phyloP scores from a whole-genome alignment of 2,888 invertebrate genomes.

The Venusia cambrica region DNA sequence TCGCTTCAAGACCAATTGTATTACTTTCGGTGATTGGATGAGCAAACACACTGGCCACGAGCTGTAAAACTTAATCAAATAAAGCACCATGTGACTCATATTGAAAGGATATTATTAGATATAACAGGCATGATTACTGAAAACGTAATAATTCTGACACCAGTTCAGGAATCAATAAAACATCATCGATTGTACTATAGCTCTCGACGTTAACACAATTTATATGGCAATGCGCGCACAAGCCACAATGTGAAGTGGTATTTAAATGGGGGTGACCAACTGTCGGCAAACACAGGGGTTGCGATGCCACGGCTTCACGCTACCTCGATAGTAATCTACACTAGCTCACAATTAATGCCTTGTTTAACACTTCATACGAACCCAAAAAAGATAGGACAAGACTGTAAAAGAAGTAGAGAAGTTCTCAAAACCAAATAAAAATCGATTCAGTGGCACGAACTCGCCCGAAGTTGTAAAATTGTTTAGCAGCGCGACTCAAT shows the following conservation, averaged over 20 bases:
- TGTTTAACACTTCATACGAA: slow-evolving; percentile 63
- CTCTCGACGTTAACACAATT: slow-evolving; percentile 60
- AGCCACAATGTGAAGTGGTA: slow-evolving; percentile 78
- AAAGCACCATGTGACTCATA: slow-evolving; percentile 1
- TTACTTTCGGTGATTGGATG: slow-evolving; percentile 13
- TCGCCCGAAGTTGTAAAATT: slow-evolving; percentile 19
- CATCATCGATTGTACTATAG: slow-evolving; percentile 50
- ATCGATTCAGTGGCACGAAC: slow-evolving; percentile 20
- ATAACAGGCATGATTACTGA: slow-evolving; percentile 5
- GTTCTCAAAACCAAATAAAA: slow-evolving; percentile 22
- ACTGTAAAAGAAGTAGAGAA: slow-evolving; percentile 20
- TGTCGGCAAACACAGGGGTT: slow-evolving; percentile 73
- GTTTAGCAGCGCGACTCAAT: slow-evolving; percentile 47
- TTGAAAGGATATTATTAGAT: neutral
- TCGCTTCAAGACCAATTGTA: slow-evolving; percentile 24
- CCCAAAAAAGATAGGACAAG: slow-evolving; percentile 34
- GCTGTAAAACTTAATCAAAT: neutral
- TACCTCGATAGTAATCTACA: slow-evolving; percentile 75
- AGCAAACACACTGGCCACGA: slow-evolving; percentile 8
- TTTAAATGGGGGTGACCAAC: slow-evolving; percentile 80
- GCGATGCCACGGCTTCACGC: slow-evolving; percentile 70
- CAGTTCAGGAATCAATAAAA: slow-evolving; percentile 24
- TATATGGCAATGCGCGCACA: slow-evolving; percentile 69
- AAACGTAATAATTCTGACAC: slow-evolving; percentile 9
- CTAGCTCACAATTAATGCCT: slow-evolving; percentile 68